phyloP scores from a whole-genome alignment of 2,888 invertebrate species.

The Eupithecia centaureata region DNA sequence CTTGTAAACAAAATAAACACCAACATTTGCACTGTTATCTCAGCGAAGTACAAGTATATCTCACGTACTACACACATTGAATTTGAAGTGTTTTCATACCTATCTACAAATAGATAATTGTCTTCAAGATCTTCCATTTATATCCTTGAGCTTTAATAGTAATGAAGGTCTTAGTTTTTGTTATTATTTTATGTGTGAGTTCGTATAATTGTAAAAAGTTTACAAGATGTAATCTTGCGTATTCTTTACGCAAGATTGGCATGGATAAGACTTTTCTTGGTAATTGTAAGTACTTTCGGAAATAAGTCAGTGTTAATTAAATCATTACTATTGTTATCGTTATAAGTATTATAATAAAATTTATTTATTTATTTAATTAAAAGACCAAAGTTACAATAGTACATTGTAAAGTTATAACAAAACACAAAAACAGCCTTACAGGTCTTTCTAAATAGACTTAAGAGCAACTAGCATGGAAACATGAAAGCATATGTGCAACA shows the following conservation, averaged over 20 bases:
- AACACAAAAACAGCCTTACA: too few species aligned
- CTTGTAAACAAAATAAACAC: neutral
- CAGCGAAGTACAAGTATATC: neutral
- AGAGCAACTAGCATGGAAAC: too few species aligned
- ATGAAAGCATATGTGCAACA: too few species aligned
- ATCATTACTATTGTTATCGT: too few species aligned
- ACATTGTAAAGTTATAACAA: too few species aligned
- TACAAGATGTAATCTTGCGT: slow-evolving; percentile 60
- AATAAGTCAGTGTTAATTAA: too few species aligned
- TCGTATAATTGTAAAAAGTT: slow-evolving; percentile 51
- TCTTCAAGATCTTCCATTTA: slow-evolving; percentile 5
- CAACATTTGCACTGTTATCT: neutral
- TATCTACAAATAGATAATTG: neutral
- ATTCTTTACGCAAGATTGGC: slow-evolving; percentile 49
- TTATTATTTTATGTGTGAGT: slow-evolving; percentile 17
- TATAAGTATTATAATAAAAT: too few species aligned
- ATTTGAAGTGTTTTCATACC: neutral
- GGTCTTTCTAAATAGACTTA: too few species aligned
- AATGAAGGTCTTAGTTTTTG: slow-evolving; percentile 22
- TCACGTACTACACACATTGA: too few species aligned
- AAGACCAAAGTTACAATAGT: too few species aligned
- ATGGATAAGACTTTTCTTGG: slow-evolving; percentile 62
- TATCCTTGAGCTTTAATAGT: slow-evolving; percentile 2
- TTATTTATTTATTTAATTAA: too few species aligned
- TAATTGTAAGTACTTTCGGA: slow-evolving; percentile 65